Percentiles rank a stretch among this genome's conserved stretches.
Conservation (phyloP, 2,888 invertebrate genomes). For the Platycheirus rosarum region DNA sequence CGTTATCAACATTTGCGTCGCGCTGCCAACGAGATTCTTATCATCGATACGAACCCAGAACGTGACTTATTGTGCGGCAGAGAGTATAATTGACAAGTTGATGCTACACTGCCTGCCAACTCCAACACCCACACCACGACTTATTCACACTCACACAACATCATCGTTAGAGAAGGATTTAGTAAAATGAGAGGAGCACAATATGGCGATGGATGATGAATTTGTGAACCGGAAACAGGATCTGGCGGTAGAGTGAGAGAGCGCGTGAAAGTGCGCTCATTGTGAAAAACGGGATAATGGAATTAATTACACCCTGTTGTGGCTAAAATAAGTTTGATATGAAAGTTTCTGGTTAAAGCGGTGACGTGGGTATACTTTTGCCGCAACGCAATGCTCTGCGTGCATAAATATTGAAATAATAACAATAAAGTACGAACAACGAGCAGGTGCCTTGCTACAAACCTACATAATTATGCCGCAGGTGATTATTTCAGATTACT, state of each 20-base stretch:
- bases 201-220: slow-evolving; percentile 25
- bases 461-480: slow-evolving; percentile 40
- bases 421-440: slow-evolving; percentile 53
- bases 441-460: slow-evolving; percentile 63
- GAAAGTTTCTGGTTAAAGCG: neutral
- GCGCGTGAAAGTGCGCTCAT: neutral
- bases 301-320: slow-evolving; percentile 59
- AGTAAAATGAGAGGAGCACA: slow-evolving; percentile 4
- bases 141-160: neutral
- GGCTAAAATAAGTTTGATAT: neutral
- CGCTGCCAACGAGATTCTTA: slow-evolving; percentile 51
- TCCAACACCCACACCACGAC: neutral
- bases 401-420: slow-evolving; percentile 44
- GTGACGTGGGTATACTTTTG: neutral
- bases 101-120: slow-evolving; percentile 17
- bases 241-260: too few relatives aligned
- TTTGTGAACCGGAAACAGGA: slow-evolving; percentile 33
- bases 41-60: slow-evolving; percentile 58
- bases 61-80: slow-evolving; percentile 56
- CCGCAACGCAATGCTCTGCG: slow-evolving; percentile 9
- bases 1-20: slow-evolving; percentile 46
- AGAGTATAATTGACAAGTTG: slow-evolving; percentile 68
- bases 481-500: slow-evolving; percentile 59
- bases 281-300: slow-evolving; percentile 22
- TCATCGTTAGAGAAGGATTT: neutral